Conservation (phyloP, 2,797 vertebrate species). For the Chaunax sp. region DNA sequence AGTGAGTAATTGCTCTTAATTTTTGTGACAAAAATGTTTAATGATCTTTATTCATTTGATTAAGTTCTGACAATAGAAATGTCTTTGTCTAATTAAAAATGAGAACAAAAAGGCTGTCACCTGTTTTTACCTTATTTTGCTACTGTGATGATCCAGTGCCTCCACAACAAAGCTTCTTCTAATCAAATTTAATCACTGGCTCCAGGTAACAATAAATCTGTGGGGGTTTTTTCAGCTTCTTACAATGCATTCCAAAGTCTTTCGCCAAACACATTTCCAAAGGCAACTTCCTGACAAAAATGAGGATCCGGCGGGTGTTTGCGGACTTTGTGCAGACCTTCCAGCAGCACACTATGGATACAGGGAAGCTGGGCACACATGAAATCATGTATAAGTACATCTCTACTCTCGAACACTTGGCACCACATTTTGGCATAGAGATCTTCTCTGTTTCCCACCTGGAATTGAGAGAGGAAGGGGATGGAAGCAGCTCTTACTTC, state of each 20-base stretch:
- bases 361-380: slow-evolving; percentile 77
- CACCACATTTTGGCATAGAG: slow-evolving; percentile 85
- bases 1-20: background rate
- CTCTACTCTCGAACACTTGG: slow-evolving; percentile 90
- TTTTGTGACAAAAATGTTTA: background rate
- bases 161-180: background rate
- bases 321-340: slow-evolving; percentile 86
- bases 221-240: slow-evolving; percentile 86
- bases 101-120: background rate
- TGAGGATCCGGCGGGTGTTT: slow-evolving; percentile 88
- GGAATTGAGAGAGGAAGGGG: slow-evolving; percentile 73
- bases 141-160: slow-evolving; percentile 14
- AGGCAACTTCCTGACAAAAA: slow-evolving; percentile 84
- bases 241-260: slow-evolving; percentile 90
- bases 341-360: slow-evolving; percentile 85
- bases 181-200: slow-evolving; percentile 1
- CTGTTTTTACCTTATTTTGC: slow-evolving; percentile 24
- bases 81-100: background rate
- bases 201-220: slow-evolving; percentile 3
- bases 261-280: slow-evolving; percentile 86
- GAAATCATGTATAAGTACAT: slow-evolving; percentile 93
- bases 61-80: background rate
- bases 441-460: slow-evolving; percentile 75
- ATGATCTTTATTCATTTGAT: background rate
- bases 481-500: slow-evolving; percentile 66